phyloP scores from a whole-genome alignment of 2,888 invertebrate genomes.

The Oegoconia quadripuncta region DNA sequence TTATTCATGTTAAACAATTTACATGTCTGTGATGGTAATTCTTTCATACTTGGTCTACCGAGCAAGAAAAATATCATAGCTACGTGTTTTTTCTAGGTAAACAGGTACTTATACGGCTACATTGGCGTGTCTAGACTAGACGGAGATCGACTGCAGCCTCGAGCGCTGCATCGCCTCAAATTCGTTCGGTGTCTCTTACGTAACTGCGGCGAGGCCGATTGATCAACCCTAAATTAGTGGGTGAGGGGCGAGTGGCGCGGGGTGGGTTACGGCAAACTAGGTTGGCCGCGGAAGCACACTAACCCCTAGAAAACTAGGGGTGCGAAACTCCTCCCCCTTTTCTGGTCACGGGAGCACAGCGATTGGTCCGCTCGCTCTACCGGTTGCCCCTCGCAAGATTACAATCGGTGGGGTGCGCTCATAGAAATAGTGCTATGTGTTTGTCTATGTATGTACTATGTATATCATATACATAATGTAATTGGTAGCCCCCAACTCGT shows the following conservation, averaged over 20 bases:
- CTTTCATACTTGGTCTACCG: neutral
- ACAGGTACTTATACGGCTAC: neutral
- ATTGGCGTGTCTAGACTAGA: neutral
- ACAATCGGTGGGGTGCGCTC: conserved; percentile 78
- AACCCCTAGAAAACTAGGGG: conserved; percentile 80
- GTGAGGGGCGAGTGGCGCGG: conserved; percentile 55
- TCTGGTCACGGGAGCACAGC: conserved; percentile 76
- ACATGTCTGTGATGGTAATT: too few relatives aligned
- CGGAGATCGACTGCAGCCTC: neutral
- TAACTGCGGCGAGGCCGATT: conserved; percentile 64
- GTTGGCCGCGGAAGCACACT: conserved; percentile 79
- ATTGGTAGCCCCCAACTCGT: conserved; percentile 56
- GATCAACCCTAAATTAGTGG: conserved; percentile 77
- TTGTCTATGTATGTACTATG: conserved; percentile 57
- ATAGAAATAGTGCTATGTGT: conserved; percentile 76
- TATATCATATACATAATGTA: conserved; percentile 49
- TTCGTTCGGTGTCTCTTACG: conserved; percentile 58
- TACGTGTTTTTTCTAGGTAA: neutral
- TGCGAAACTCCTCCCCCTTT: conserved; percentile 79
- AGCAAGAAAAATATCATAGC: neutral
- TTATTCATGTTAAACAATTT: too few relatives aligned
- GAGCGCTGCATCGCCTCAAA: conserved; percentile 19
- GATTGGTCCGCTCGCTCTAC: conserved; percentile 72
- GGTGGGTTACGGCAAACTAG: conserved; percentile 71
- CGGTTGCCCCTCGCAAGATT: conserved; percentile 75